These are phyloP conservation scores for Melanotaenia trifasciata DNA, from an alignment of 2,797 vertebrate species.

Conservation along the genomic window DNA sequence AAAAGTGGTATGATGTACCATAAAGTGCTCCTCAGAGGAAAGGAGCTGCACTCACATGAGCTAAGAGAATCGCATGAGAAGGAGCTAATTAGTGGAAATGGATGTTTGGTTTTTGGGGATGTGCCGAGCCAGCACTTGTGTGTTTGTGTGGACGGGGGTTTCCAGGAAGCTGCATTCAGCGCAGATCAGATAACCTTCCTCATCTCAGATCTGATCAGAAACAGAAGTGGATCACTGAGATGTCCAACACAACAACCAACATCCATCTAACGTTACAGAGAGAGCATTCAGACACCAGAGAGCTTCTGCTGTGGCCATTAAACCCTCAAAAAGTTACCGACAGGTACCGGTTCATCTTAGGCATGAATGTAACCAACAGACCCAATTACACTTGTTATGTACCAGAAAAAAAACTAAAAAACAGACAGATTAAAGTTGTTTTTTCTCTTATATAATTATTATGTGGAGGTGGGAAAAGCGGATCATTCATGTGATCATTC, in stretches of 20 bases:
- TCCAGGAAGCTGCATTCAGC: constrained; percentile 62
- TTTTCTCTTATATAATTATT: too few relatives aligned
- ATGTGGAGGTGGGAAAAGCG: too few relatives aligned
- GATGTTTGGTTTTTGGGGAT: constrained; percentile 58
- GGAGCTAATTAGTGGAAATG: constrained; percentile 62
- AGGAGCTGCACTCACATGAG: constrained; percentile 12
- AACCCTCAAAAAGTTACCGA: too few relatives aligned
- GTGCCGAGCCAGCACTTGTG: constrained; percentile 20
- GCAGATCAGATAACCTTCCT: constrained; percentile 60
- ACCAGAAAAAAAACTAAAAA: too few relatives aligned
- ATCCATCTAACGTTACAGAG: not conserved
- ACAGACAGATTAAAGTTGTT: too few relatives aligned
- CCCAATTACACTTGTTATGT: too few relatives aligned
- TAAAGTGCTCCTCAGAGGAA: constrained; percentile 5
- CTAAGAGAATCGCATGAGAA: constrained; percentile 44
- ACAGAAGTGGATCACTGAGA: not conserved
- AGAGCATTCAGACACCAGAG: not conserved
- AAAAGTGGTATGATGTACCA: not conserved
- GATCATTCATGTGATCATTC: too few relatives aligned
- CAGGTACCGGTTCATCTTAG: too few relatives aligned
- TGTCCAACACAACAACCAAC: not conserved
- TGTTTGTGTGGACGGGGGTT: constrained; percentile 32
- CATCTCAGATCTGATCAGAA: constrained; percentile 31
- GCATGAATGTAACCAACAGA: too few relatives aligned
- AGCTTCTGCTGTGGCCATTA: too few relatives aligned